A percentile compares a stretch with the other conserved stretches of the same genome.
Evolutionary conservation across 2,797 vertebrate species (phyloP).

Genomic region (Lutra lutra): DNA sequence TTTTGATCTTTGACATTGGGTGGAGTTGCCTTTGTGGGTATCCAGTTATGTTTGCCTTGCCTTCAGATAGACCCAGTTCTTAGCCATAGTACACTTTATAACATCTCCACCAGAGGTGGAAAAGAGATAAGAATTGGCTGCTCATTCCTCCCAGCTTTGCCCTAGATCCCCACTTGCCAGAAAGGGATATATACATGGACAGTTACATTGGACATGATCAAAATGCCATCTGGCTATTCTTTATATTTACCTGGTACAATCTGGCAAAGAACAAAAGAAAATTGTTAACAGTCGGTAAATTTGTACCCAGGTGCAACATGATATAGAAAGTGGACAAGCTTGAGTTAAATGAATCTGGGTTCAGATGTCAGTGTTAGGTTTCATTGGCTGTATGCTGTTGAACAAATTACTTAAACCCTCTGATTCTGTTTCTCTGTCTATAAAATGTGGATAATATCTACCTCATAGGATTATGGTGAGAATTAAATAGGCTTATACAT

Average conservation of each 20-base stretch:
- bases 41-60: constrained; percentile 25
- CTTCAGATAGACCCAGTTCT: constrained; percentile 10
- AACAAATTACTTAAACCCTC: constrained; percentile 52
- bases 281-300: background rate
- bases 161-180: background rate
- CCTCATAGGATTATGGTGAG: constrained; percentile 58
- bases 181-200: background rate
- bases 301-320: background rate
- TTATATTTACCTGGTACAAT: too few species aligned
- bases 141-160: constrained; percentile 10
- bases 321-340: background rate
- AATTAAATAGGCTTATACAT: constrained; percentile 19
- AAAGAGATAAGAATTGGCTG: constrained; percentile 21
- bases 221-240: background rate
- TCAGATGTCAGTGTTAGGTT: constrained; percentile 20
- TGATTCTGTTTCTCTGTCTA: constrained; percentile 58
- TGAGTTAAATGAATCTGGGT: constrained; percentile 35
- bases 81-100: constrained; percentile 21
- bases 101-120: background rate
- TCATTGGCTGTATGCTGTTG: constrained; percentile 21
- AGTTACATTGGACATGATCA: background rate
- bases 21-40: background rate
- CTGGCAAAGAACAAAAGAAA: too few species aligned
- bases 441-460: constrained; percentile 58
- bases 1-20: constrained; percentile 2